A percentile compares a stretch with the other conserved stretches of the same genome.
phyloP scores from a whole-genome alignment of 2,797 vertebrate genomes.

The Neolamprologus multifasciatus region DNA sequence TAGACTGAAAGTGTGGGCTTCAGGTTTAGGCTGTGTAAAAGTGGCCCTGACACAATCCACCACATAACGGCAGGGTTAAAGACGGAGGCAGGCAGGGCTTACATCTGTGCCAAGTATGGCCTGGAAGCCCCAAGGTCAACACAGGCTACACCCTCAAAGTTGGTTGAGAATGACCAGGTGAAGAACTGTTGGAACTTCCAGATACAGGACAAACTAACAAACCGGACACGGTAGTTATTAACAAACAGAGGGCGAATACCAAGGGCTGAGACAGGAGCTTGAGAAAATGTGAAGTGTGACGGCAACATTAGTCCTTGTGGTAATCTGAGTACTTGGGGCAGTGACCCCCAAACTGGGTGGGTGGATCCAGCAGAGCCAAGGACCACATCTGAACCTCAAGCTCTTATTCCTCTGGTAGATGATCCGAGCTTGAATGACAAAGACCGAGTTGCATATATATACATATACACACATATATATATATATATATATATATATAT shows the following conservation, averaged over 20 bases:
- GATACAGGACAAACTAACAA: background rate
- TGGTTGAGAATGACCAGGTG: background rate
- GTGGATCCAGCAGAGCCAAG: background rate
- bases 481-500: background rate
- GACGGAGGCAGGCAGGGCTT: background rate
- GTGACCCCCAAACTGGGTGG: background rate
- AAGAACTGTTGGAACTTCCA: background rate
- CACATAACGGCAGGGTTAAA: rapidly evolving
- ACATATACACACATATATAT: too few species aligned
- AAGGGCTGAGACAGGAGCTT: background rate
- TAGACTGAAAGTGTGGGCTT: background rate
- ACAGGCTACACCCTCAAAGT: background rate
- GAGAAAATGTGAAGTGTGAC: background rate
- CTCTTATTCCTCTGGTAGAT: background rate
- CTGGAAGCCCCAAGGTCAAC: background rate
- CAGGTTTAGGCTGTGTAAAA: background rate
- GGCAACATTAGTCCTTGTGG: background rate
- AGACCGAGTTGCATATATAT: background rate
- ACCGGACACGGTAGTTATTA: background rate
- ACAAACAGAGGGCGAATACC: background rate
- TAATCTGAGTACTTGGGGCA: background rate
- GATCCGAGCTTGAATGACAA: background rate
- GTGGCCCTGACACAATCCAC: background rate
- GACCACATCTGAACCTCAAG: background rate
- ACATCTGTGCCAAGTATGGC: background rate